Base-by-base conservation (phyloP, 2,888 invertebrate species). In the Arenicola marina region DNA sequence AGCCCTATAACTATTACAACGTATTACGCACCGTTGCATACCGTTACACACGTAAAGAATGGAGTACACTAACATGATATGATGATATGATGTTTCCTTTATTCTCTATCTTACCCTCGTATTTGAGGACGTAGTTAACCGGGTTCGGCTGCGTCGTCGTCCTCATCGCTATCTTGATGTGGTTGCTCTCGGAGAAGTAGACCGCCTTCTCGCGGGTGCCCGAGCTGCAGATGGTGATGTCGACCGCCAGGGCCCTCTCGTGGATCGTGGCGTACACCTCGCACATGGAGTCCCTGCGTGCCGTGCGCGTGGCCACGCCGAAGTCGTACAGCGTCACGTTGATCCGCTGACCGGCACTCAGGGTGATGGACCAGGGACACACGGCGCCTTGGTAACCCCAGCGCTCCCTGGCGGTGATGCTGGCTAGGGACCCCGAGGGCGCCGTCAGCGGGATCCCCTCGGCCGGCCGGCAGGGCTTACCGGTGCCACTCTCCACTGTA, bases 241-340 rank as follows among this genome's bases (percentile, higher is more conserved):
- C 62, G 34, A 61, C 44, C 29, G 57, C 54, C n/a, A 59, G 28
- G 1, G 44, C 60, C 31, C 32, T 43, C 59, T 67, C 67, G 2
- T 44, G 54, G 32, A 66, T 29, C 45, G 51, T 58, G 48, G 61
- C 63, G 31, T 59, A 24, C 56, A 56, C 59, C 66, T 59, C 59
- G 28, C 67, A 67, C 33, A 67, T 46, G 43, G 55, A 59, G 33
- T 33, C 59, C 29, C 51, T 60, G 43, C 54, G 45, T 2, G 44
- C 33, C 31, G 34, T 51, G 21, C 66, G 55, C 1, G 43, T 29
- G 24, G 62, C 62, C 32, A 68, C 62, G 15, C 67, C 67, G 51
- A 68, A 70, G 62, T 70, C 68, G 43, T 51, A 32, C 29, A 70
- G 68, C 11, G 65, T 70, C 56, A 70, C 51, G 62, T 70, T 70